A percentile compares a stretch with the other conserved stretches of the same genome.
These are phyloP conservation scores for Rhea americana DNA, from an alignment of 2,113 vertebrate genomes.

Conservation along the genomic window DNA sequence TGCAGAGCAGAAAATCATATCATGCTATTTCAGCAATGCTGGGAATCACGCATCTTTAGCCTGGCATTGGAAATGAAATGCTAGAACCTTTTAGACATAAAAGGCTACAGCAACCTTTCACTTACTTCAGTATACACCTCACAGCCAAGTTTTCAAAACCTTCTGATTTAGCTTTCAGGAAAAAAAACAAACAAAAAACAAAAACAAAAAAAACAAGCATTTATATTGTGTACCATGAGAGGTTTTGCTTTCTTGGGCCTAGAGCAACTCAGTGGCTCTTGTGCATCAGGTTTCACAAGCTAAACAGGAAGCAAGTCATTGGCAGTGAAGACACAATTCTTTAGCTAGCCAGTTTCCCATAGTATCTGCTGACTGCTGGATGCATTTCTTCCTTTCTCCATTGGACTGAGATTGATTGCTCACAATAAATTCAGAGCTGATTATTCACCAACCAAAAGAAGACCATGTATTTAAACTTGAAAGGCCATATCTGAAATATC, in stretches of 20 bases:
- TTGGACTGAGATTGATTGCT: conserved; percentile 25
- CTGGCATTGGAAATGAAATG: not conserved
- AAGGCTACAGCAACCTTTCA: not conserved
- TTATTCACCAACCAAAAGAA: conserved; percentile 59
- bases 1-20: not conserved
- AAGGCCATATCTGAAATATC: conserved; percentile 7
- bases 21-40: not conserved
- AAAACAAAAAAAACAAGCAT: not conserved
- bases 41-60: conserved; percentile 5
- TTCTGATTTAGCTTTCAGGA: not conserved
- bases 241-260: not conserved
- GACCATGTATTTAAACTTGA: not conserved
- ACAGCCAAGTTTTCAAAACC: not conserved
- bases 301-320: conserved; percentile 51
- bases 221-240: not conserved
- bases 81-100: not conserved
- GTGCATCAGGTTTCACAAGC: conserved; percentile 51
- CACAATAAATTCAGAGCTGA: conserved; percentile 51
- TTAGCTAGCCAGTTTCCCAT: conserved; percentile 38
- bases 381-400: conserved; percentile 31
- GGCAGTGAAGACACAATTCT: conserved; percentile 45
- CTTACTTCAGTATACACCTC: not conserved
- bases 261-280: conserved; percentile 1
- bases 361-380: conserved; percentile 32
- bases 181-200: not conserved